These are phyloP conservation scores for Plagodis pulveraria DNA, from an alignment of 2,888 invertebrate species.

Conservation along the genomic window DNA sequence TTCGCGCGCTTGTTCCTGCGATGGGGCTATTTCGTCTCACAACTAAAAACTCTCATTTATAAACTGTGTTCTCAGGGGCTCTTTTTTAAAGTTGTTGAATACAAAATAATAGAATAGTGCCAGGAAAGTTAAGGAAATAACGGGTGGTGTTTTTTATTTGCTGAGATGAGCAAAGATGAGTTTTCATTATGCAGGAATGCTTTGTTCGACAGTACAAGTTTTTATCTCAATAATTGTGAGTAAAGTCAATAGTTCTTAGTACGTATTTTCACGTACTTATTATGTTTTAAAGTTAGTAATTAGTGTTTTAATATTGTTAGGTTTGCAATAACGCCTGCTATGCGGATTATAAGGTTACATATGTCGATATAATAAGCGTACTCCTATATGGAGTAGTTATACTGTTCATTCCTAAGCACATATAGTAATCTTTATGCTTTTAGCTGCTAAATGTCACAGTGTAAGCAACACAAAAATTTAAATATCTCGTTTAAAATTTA, in stretches of 20 bases:
- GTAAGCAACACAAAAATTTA: too few relatives aligned
- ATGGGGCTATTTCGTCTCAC: slow-evolving; percentile 68
- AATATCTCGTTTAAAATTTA: too few relatives aligned
- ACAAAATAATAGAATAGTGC: slow-evolving; percentile 46
- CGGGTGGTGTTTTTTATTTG: slow-evolving; percentile 31
- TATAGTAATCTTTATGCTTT: too few relatives aligned
- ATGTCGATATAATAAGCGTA: too few relatives aligned
- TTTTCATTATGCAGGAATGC: slow-evolving; percentile 39
- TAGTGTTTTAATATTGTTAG: too few relatives aligned
- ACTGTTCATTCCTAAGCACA: too few relatives aligned
- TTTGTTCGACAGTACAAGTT: slow-evolving; percentile 27
- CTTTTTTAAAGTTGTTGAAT: slow-evolving; percentile 56
- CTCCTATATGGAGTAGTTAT: too few relatives aligned
- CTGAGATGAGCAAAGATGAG: slow-evolving; percentile 29
- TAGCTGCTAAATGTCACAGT: too few relatives aligned
- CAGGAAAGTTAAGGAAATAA: slow-evolving; percentile 39
- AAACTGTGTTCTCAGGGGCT: slow-evolving; percentile 59
- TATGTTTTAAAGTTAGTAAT: too few relatives aligned
- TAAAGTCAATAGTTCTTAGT: neutral
- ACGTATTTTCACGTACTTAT: too few relatives aligned
- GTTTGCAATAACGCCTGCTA: too few relatives aligned
- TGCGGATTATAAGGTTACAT: too few relatives aligned
- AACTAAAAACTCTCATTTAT: slow-evolving; percentile 75
- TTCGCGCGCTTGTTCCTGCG: slow-evolving; percentile 65
- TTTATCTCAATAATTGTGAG: slow-evolving; percentile 12